Conservation (phyloP, 2,797 vertebrate genomes). For the Falco biarmicus region DNA sequence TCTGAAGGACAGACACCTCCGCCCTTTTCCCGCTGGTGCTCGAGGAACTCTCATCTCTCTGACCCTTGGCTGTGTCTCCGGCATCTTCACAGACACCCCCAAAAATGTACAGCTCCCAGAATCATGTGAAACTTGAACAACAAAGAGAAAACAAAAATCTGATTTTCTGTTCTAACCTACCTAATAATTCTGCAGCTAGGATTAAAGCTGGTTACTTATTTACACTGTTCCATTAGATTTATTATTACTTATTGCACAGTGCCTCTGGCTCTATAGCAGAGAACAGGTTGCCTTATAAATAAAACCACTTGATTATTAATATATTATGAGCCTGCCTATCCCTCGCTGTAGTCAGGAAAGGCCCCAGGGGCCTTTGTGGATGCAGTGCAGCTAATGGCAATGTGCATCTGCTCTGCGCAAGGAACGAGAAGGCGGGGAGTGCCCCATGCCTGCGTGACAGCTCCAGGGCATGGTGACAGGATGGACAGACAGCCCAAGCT, state of each 20-base stretch:
- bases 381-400: background rate
- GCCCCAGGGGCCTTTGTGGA: background rate
- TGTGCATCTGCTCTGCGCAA: background rate
- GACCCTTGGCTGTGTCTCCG: background rate
- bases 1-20: background rate
- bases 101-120: background rate
- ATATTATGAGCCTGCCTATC: background rate
- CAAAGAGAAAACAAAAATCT: background rate
- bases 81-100: background rate
- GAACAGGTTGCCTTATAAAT: background rate
- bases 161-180: background rate
- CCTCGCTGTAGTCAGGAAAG: background rate
- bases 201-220: background rate
- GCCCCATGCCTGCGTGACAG: accelerated
- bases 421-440: accelerated
- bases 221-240: background rate
- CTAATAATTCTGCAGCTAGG: background rate
- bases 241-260: background rate
- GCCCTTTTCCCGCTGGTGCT: background rate
- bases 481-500: background rate
- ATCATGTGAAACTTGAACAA: background rate
- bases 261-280: background rate
- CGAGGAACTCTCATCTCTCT: accelerated
- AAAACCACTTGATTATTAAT: background rate
- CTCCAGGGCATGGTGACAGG: background rate